phyloP scores from a whole-genome alignment of 2,888 invertebrate genomes.

The Drosophila ochracea region DNA sequence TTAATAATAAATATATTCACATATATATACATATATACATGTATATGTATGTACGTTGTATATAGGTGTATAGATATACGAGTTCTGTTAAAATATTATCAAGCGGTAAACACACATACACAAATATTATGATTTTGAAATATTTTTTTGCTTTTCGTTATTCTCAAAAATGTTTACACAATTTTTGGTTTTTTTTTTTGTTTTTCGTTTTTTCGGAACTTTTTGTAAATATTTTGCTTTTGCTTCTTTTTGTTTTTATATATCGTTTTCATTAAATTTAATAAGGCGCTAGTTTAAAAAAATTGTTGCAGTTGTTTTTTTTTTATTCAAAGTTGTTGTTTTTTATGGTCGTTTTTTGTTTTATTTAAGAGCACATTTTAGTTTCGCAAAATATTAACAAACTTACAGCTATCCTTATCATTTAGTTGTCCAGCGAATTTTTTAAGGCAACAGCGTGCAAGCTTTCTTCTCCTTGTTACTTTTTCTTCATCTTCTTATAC shows the following conservation, averaged over 20 bases:
- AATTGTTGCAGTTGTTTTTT: slow-evolving; percentile 18
- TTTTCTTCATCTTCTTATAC: slow-evolving; percentile 16
- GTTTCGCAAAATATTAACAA: slow-evolving; percentile 59
- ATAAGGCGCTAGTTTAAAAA: slow-evolving; percentile 47
- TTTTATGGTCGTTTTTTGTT: slow-evolving; percentile 38
- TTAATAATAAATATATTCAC: slow-evolving; percentile 7
- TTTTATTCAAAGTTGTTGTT: slow-evolving; percentile 27
- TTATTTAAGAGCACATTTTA: slow-evolving; percentile 60
- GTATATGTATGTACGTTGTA: slow-evolving; percentile 36
- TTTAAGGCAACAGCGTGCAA: slow-evolving; percentile 70
- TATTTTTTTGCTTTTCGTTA: slow-evolving; percentile 11
- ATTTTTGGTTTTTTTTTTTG: slow-evolving; percentile 2
- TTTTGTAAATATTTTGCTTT: slow-evolving; percentile 46
- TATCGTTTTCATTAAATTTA: slow-evolving; percentile 38
- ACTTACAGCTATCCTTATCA: slow-evolving; percentile 42
- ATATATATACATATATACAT: slow-evolving; percentile 22
- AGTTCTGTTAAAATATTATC: slow-evolving; percentile 42
- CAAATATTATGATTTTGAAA: slow-evolving; percentile 52
- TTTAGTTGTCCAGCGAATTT: slow-evolving; percentile 37
- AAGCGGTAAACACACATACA: slow-evolving; percentile 71
- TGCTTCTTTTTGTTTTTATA: neutral
- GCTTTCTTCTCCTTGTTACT: slow-evolving; percentile 23
- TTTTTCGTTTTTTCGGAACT: neutral
- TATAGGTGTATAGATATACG: slow-evolving; percentile 35
- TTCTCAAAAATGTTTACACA: slow-evolving; percentile 10